Percentiles rank a stretch among this genome's conserved stretches.
These are phyloP conservation scores for Scolopax bukidnonensis DNA, from an alignment of 2,797 vertebrate genomes.

Conservation along the genomic window DNA sequence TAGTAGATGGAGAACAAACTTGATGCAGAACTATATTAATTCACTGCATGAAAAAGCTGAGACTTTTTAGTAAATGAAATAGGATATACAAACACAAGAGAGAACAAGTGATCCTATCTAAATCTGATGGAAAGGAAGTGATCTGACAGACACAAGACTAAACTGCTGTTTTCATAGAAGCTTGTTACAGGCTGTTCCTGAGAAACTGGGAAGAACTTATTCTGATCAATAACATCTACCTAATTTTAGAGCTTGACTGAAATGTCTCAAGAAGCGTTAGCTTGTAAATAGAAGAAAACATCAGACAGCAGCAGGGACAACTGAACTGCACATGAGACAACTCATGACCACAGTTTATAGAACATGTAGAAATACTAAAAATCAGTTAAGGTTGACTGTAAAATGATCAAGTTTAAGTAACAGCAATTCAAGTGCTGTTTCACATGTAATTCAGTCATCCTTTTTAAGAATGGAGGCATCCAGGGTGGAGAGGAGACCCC, in stretches of 20 bases:
- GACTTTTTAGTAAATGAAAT: background rate
- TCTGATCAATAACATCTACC: background rate
- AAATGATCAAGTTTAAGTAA: background rate
- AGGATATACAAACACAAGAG: background rate
- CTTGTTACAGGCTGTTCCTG: background rate
- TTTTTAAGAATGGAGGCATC: background rate
- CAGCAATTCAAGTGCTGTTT: background rate
- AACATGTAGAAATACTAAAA: background rate
- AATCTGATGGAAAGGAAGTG: background rate
- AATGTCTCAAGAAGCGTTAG: background rate
- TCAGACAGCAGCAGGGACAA: background rate
- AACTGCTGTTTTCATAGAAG: background rate
- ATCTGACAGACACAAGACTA: background rate
- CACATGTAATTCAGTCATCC: background rate
- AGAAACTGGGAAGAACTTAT: background rate
- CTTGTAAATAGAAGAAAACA: background rate
- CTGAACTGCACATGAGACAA: background rate
- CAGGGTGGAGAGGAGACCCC: background rate
- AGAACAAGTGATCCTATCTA: background rate
- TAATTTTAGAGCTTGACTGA: conserved; percentile 12
- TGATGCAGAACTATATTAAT: background rate
- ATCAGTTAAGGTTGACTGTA: background rate
- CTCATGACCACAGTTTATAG: background rate
- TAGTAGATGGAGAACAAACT: background rate
- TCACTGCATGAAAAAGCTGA: background rate